Conservation (phyloP, 1,140 invertebrate species). For the Drosophila sproati region DNA sequence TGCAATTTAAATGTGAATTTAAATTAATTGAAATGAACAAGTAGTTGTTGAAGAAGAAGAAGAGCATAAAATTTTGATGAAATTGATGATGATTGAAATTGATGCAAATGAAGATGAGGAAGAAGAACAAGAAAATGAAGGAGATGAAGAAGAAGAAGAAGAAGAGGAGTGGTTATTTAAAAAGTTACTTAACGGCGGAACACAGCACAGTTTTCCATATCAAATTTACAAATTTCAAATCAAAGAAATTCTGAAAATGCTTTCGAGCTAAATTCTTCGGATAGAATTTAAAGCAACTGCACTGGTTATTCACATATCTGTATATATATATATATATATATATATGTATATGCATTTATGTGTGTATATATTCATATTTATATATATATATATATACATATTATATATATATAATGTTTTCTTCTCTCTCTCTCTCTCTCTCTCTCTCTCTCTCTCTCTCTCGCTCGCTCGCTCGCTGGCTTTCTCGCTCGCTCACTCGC, state of each 20-base stretch:
- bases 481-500: slow-evolving; percentile 6
- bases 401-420: slow-evolving; percentile 14
- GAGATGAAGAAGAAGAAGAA: slow-evolving; percentile 6
- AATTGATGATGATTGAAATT: slow-evolving; percentile 52
- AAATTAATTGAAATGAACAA: slow-evolving; percentile 64
- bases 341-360: background rate
- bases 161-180: background rate
- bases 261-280: slow-evolving; percentile 63
- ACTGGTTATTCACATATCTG: slow-evolving; percentile 57
- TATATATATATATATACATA: slow-evolving; percentile 18
- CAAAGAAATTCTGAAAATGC: slow-evolving; percentile 68
- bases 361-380: slow-evolving; percentile 8
- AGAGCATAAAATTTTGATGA: background rate
- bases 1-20: slow-evolving; percentile 69
- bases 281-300: slow-evolving; percentile 78
- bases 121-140: slow-evolving; percentile 1
- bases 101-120: slow-evolving; percentile 44
- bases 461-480: slow-evolving; percentile 2
- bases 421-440: slow-evolving; percentile 25
- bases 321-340: slow-evolving; percentile 19
- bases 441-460: slow-evolving; percentile 23
- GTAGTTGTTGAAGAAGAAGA: slow-evolving; percentile 9
- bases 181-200: background rate
- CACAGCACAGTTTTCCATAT: slow-evolving; percentile 46
- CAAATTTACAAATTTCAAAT: slow-evolving; percentile 40